phyloP scores from a whole-genome alignment of 1,140 invertebrate species.

The Leptinotarsa texana region DNA sequence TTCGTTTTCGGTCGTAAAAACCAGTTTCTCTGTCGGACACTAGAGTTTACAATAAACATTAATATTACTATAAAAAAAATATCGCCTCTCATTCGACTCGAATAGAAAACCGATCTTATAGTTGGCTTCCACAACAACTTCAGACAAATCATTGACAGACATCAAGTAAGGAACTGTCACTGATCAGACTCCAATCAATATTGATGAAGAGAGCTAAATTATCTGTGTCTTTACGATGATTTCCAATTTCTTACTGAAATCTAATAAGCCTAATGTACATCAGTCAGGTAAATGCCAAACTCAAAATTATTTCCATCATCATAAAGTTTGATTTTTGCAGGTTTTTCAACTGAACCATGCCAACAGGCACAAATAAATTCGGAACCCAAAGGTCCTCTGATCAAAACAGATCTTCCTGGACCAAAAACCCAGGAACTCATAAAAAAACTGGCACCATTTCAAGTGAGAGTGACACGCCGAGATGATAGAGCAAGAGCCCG shows the following conservation, averaged over 20 bases:
- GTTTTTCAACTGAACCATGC: not conserved
- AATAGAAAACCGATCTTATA: not conserved
- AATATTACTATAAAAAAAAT: not conserved
- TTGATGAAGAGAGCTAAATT: not conserved
- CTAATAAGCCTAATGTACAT: not conserved
- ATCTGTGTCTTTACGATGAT: not conserved
- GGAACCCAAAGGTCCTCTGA: slow-evolving; percentile 10
- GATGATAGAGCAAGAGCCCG: no score
- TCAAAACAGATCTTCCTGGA: slow-evolving; percentile 17
- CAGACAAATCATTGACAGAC: not conserved
- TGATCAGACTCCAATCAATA: not conserved
- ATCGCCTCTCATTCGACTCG: not conserved
- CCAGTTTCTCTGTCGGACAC: no score
- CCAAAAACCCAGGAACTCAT: slow-evolving; percentile 14
- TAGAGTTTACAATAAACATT: not conserved
- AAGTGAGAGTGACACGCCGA: not conserved
- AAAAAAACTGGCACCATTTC: slow-evolving; percentile 15
- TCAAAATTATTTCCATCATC: not conserved
- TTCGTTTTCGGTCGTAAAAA: no score
- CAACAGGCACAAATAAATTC: not conserved
- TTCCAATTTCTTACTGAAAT: not conserved
- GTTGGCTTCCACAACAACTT: not conserved
- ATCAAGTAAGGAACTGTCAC: not conserved
- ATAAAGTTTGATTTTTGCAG: not conserved
- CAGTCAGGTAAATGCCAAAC: not conserved